Percentiles rank a stretch among this genome's conserved stretches.
These are phyloP conservation scores for Xiphophorus hellerii DNA, from an alignment of 2,113 vertebrate genomes.

Conservation along the genomic window DNA sequence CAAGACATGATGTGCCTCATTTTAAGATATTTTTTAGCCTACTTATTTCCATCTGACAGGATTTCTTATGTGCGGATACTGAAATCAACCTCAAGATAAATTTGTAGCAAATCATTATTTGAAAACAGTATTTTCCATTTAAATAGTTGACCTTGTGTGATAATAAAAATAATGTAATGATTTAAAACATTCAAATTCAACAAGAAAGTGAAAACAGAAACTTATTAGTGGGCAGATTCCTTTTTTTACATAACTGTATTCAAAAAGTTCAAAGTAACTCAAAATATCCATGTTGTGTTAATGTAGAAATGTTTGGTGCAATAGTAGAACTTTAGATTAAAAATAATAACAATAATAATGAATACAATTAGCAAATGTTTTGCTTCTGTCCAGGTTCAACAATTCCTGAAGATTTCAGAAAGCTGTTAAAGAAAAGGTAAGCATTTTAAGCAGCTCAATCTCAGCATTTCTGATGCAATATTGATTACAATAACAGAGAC, in stretches of 20 bases:
- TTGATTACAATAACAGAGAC: no score
- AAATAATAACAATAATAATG: no score
- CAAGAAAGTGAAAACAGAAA: not conserved
- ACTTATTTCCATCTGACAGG: no score
- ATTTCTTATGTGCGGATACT: not conserved
- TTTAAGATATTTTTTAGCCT: no score
- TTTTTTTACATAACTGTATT: no score
- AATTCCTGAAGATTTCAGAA: conserved; percentile 81
- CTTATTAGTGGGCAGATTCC: no score
- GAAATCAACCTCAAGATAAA: not conserved
- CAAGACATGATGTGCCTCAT: not conserved
- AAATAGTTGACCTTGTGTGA: no score
- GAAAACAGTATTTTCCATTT: not conserved
- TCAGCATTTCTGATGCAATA: not conserved
- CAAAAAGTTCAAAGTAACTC: no score
- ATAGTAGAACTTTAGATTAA: not conserved
- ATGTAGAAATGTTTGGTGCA: not conserved
- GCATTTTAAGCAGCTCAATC: not conserved
- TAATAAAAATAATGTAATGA: no score
- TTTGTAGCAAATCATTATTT: not conserved
- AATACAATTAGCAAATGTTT: not conserved
- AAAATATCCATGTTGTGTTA: not conserved
- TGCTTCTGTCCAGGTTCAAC: conserved; percentile 63
- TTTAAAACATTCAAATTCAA: not conserved
- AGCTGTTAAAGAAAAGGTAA: conserved; percentile 83